Conservation (phyloP, 2,888 invertebrate species). For the Platynereis dumerilii region DNA sequence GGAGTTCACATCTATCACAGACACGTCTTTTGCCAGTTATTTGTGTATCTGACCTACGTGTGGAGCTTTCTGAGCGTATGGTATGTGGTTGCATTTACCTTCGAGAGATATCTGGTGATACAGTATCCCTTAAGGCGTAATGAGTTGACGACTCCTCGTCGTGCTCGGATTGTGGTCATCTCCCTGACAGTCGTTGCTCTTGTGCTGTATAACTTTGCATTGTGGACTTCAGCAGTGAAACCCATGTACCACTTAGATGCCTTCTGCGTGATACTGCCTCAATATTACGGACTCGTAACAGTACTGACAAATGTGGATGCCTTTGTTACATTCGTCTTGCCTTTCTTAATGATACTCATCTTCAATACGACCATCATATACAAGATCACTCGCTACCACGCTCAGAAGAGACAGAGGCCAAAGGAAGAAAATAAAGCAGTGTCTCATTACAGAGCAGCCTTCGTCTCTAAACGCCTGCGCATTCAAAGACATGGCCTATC, state of each 20-base stretch:
- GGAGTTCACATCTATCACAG: constrained; percentile 14
- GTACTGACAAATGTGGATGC: constrained; percentile 18
- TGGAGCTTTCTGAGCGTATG: constrained; percentile 68
- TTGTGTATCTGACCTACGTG: constrained; percentile 47
- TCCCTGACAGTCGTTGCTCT: constrained; percentile 8
- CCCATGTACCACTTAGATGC: background rate
- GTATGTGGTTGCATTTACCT: constrained; percentile 85
- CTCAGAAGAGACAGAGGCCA: background rate
- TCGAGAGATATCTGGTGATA: constrained; percentile 84
- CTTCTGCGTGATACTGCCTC: constrained; percentile 5
- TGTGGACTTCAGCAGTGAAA: constrained; percentile 19
- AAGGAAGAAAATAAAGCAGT: background rate
- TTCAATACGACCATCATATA: constrained; percentile 19
- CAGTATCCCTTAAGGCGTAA: constrained; percentile 70
- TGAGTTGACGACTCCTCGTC: constrained; percentile 16
- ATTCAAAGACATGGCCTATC: too few species aligned
- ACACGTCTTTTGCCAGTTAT: constrained; percentile 24
- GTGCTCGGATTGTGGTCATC: constrained; percentile 24
- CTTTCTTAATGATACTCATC: constrained; percentile 14
- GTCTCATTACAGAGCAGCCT: too few species aligned
- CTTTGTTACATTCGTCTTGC: constrained; percentile 17
- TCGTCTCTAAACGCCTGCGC: too few species aligned
- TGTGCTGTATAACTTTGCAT: constrained; percentile 18
- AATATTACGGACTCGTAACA: constrained; percentile 8
- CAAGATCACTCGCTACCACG: background rate